phyloP scores from a whole-genome alignment of 2,113 vertebrate genomes.

The Brachirus orientalis region DNA sequence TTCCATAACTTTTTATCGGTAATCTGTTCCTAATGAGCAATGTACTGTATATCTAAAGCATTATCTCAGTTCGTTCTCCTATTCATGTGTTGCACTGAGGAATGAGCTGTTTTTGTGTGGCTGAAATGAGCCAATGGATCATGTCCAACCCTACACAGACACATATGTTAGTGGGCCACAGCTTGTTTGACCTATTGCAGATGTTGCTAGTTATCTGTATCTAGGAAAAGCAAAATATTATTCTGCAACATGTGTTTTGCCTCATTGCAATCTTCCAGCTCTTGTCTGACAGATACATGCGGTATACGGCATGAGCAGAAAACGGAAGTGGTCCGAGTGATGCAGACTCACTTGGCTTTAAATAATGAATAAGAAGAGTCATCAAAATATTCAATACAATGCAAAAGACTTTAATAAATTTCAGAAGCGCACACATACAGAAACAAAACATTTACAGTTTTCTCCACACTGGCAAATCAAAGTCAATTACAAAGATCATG shows the following conservation, averaged over 20 bases:
- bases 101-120: slow-evolving; percentile 11
- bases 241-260: slow-evolving; percentile 21
- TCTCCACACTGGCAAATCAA: slow-evolving; percentile 85
- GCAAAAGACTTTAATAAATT: slow-evolving; percentile 89
- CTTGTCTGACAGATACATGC: not conserved
- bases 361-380: slow-evolving; percentile 77
- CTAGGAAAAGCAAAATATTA: slow-evolving; percentile 42
- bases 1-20: slow-evolving; percentile 72
- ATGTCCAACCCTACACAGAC: slow-evolving; percentile 41
- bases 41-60: slow-evolving; percentile 55
- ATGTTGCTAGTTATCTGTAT: slow-evolving; percentile 17
- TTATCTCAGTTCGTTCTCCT: slow-evolving; percentile 28
- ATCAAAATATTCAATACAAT: slow-evolving; percentile 81
- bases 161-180: slow-evolving; percentile 21
- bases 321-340: slow-evolving; percentile 17
- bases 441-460: slow-evolving; percentile 85
- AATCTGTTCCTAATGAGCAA: slow-evolving; percentile 72
- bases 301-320: slow-evolving; percentile 9
- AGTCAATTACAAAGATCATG: slow-evolving; percentile 83
- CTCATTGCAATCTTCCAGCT: slow-evolving; percentile 19
- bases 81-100: slow-evolving; percentile 12
- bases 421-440: slow-evolving; percentile 86
- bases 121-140: slow-evolving; percentile 52
- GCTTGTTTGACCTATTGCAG: slow-evolving; percentile 32
- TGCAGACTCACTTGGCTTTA: not conserved